Evolutionary conservation across 30 jellyfish, hydroid and myxozoan species (phyloP).

Genomic region (Hydra vulgaris): DNA sequence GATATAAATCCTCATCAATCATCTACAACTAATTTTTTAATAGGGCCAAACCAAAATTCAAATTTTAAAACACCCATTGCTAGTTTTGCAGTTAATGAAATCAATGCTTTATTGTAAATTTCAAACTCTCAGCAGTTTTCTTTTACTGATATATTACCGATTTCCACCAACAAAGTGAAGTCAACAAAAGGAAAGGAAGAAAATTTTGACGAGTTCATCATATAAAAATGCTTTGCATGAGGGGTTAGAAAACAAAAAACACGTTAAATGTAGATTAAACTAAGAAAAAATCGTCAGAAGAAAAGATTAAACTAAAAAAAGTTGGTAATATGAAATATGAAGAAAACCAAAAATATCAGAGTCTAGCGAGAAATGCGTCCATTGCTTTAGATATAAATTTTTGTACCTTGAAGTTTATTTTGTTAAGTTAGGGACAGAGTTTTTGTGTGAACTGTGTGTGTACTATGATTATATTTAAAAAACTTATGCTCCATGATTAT

Average conservation of each 20-base stretch:
- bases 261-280: background rate
- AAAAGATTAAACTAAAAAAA: background rate
- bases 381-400: background rate
- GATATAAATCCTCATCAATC: background rate
- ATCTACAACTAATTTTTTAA: background rate
- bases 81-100: background rate
- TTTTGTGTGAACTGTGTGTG: background rate
- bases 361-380: slow-evolving; percentile 3
- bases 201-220: background rate
- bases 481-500: background rate
- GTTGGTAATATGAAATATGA: background rate
- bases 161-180: background rate
- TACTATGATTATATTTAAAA: background rate
- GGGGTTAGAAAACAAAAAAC: background rate
- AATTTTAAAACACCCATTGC: no score
- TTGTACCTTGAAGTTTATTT: background rate
- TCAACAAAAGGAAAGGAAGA: background rate
- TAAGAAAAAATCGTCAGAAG: background rate
- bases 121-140: background rate
- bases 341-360: background rate
- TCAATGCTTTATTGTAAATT: background rate
- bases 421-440: slow-evolving; percentile 4
- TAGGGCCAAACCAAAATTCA: background rate
- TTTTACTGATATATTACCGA: slow-evolving; percentile 4
- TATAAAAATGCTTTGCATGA: background rate